Percentiles rank a stretch among this genome's conserved stretches.
phyloP scores from a whole-genome alignment of 2,888 invertebrate species.

The Chrysopilus asiliformis region DNA sequence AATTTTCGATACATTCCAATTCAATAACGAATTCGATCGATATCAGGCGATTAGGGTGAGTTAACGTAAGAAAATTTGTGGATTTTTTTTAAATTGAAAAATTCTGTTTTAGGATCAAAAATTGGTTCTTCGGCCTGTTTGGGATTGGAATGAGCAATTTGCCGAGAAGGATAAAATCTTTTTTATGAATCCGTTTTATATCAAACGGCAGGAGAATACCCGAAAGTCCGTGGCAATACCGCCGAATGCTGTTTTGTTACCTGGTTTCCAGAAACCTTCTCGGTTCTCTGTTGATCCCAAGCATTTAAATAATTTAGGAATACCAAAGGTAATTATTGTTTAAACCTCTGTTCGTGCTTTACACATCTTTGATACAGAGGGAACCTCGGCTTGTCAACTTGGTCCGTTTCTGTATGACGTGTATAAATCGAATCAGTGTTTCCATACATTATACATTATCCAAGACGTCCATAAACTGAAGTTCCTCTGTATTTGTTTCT shows the following conservation, averaged over 20 bases:
- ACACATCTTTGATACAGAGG: no score
- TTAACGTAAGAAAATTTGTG: neutral
- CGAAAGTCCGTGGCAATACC: slow-evolving; percentile 30
- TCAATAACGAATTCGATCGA: slow-evolving; percentile 71
- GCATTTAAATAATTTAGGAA: slow-evolving; percentile 21
- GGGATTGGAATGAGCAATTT: slow-evolving; percentile 88
- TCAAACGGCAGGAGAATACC: slow-evolving; percentile 24
- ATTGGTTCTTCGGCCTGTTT: slow-evolving; percentile 63
- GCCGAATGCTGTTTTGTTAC: slow-evolving; percentile 22
- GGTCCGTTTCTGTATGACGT: no score
- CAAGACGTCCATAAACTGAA: no score
- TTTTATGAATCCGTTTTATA: slow-evolving; percentile 75
- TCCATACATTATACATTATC: no score
- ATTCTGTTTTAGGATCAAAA: slow-evolving; percentile 14
- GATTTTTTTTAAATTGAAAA: neutral
- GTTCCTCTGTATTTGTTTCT: no score
- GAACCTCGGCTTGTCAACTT: no score
- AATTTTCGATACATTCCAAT: slow-evolving; percentile 85
- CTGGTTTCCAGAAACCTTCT: slow-evolving; percentile 20
- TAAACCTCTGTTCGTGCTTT: no score
- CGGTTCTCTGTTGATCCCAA: slow-evolving; percentile 14
- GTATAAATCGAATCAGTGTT: no score
- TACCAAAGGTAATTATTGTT: slow-evolving; percentile 21
- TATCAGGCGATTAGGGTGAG: slow-evolving; percentile 41
- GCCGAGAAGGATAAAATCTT: slow-evolving; percentile 63